These are phyloP conservation scores for Erebia epiphron DNA, from an alignment of 2,888 invertebrate genomes.

Conservation along the genomic window DNA sequence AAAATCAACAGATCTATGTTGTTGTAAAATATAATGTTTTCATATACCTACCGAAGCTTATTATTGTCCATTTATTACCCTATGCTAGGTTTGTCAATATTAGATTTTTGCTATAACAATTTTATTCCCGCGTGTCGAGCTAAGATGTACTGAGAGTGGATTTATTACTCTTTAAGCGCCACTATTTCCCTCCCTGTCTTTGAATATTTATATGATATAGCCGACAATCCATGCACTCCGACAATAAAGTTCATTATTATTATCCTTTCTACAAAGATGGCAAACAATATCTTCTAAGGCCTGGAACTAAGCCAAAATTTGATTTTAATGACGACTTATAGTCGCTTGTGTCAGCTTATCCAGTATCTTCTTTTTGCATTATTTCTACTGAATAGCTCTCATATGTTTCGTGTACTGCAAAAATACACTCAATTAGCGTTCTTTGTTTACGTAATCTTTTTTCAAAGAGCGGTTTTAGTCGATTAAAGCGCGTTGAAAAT, in stretches of 20 bases:
- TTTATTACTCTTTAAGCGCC: constrained; percentile 2
- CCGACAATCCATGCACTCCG: constrained; percentile 54
- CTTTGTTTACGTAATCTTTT: constrained; percentile 22
- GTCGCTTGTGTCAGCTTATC: constrained; percentile 67
- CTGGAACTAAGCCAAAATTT: constrained; percentile 74
- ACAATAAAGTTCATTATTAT: constrained; percentile 40
- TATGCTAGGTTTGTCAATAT: background rate
- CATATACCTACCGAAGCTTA: too few relatives aligned
- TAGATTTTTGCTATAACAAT: background rate
- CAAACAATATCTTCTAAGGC: constrained; percentile 72
- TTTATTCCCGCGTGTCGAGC: background rate
- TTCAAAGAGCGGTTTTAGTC: constrained; percentile 16
- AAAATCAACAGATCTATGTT: too few relatives aligned
- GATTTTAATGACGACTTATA: constrained; percentile 80
- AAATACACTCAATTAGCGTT: constrained; percentile 35
- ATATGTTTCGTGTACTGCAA: constrained; percentile 26
- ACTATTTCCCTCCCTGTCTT: constrained; percentile 35
- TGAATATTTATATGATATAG: constrained; percentile 52
- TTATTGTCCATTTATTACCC: too few relatives aligned
- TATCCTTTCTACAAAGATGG: constrained; percentile 68
- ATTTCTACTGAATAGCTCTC: constrained; percentile 43
- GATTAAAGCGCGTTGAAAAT: constrained; percentile 12
- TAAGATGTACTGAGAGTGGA: background rate
- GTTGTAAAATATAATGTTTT: too few relatives aligned
- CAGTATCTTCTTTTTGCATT: constrained; percentile 53